These are phyloP conservation scores for Vulpes lagopus DNA, from an alignment of 2,113 vertebrate species.

Conservation along the genomic window DNA sequence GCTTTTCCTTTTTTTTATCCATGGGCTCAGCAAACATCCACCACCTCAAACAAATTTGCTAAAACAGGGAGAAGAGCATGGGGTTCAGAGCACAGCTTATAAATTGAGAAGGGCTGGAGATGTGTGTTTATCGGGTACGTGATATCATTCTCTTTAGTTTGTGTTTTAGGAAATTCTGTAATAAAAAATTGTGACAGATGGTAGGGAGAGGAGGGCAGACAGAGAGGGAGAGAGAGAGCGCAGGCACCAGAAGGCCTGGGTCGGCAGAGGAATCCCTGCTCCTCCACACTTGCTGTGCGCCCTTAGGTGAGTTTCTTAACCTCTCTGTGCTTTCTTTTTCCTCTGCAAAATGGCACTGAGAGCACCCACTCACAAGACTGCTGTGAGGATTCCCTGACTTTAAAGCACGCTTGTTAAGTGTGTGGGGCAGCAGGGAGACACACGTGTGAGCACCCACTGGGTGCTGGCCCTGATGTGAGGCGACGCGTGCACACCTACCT, in stretches of 20 bases:
- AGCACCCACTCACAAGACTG: neutral
- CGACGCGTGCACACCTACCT: neutral
- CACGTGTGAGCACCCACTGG: neutral
- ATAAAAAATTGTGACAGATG: neutral
- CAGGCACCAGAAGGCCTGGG: too few relatives aligned
- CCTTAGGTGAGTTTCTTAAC: neutral
- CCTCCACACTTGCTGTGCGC: neutral
- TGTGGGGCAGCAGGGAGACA: neutral
- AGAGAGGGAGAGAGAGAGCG: neutral
- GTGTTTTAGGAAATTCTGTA: neutral
- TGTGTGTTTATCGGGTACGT: neutral
- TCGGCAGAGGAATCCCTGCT: too few relatives aligned
- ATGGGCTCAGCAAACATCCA: conserved; percentile 57
- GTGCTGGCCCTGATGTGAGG: neutral
- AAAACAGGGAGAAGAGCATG: conserved; percentile 1
- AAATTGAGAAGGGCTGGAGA: neutral
- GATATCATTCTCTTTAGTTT: neutral
- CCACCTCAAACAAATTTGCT: conserved; percentile 60
- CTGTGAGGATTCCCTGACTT: neutral
- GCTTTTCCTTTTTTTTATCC: neutral
- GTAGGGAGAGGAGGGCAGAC: too few relatives aligned
- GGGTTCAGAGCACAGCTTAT: neutral
- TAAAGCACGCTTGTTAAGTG: neutral
- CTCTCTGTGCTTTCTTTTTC: neutral
- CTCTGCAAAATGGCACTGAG: neutral